phyloP scores from a whole-genome alignment of 2,888 invertebrate genomes.

The Operophtera brumata region DNA sequence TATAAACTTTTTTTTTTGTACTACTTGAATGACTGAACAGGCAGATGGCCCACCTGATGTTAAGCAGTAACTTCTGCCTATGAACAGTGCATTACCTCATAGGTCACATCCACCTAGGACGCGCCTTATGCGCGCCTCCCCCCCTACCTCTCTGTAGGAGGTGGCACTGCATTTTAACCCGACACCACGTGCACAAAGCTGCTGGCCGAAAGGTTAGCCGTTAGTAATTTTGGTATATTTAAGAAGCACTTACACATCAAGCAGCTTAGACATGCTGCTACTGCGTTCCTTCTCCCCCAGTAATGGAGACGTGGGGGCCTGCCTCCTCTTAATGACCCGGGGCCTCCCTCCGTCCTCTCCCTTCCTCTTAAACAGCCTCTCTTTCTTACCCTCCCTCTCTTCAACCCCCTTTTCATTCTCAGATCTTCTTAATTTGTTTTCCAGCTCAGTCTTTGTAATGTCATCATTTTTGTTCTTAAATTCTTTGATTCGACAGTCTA shows the following conservation, averaged over 20 bases:
- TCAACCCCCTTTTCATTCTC: constrained; percentile 57
- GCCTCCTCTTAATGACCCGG: constrained; percentile 60
- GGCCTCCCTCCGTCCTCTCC: constrained; percentile 61
- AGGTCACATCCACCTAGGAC: too few relatives aligned
- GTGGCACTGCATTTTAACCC: too few relatives aligned
- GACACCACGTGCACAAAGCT: too few relatives aligned
- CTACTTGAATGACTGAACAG: too few relatives aligned
- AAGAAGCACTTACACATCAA: constrained; percentile 82
- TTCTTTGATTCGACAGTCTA: constrained; percentile 1
- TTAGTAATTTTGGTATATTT: too few relatives aligned
- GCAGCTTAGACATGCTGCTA: constrained; percentile 90
- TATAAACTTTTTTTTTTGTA: too few relatives aligned
- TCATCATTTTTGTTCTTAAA: constrained; percentile 45
- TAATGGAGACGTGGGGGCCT: constrained; percentile 62
- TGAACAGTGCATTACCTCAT: too few relatives aligned
- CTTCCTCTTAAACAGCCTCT: constrained; percentile 72
- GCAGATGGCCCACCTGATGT: too few relatives aligned
- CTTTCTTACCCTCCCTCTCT: constrained; percentile 50
- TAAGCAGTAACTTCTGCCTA: too few relatives aligned
- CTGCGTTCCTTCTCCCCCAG: constrained; percentile 89
- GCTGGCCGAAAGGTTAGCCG: too few relatives aligned
- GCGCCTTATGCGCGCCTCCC: too few relatives aligned
- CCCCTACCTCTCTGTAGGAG: too few relatives aligned
- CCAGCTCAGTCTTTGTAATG: constrained; percentile 4
- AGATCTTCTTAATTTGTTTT: constrained; percentile 31